Evolutionary conservation across 2,888 invertebrate genomes (phyloP).

Genomic region (Listrodromus nycthemerus): DNA sequence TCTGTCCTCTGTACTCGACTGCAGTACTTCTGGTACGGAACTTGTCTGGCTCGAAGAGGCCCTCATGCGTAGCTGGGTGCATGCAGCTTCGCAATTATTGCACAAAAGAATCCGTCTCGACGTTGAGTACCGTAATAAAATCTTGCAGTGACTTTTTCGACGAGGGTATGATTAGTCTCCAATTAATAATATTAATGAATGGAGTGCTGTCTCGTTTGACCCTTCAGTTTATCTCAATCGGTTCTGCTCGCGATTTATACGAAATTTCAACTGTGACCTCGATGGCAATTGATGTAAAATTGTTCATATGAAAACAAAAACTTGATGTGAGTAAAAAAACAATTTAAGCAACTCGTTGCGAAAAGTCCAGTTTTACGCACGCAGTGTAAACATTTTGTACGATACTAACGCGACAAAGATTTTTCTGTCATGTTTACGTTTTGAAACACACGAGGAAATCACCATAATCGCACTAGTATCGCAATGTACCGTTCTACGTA

Average conservation of each 20-base stretch:
- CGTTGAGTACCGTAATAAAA: slow-evolving; percentile 10
- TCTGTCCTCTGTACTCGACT: slow-evolving; percentile 14
- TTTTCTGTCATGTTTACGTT: too few relatives aligned
- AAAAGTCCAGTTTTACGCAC: too few relatives aligned
- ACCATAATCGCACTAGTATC: too few relatives aligned
- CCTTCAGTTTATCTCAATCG: not conserved
- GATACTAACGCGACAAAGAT: too few relatives aligned
- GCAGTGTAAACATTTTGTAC: too few relatives aligned
- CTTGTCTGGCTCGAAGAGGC: slow-evolving; percentile 17
- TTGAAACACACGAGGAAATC: too few relatives aligned
- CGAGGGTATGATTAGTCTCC: slow-evolving; percentile 11
- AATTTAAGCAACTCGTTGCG: not conserved
- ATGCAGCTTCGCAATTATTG: slow-evolving; percentile 5
- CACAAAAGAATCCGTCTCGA: slow-evolving; percentile 17
- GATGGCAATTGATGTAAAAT: not conserved
- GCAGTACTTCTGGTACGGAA: not conserved
- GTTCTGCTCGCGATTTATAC: not conserved
- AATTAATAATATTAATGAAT: slow-evolving; percentile 22
- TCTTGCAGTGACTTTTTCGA: slow-evolving; percentile 4
- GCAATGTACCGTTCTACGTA: too few relatives aligned
- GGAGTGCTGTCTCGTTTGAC: not conserved
- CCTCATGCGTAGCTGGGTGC: slow-evolving; percentile 3
- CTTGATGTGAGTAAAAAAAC: not conserved
- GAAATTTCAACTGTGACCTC: not conserved
- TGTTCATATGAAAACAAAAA: not conserved